Evolutionary conservation across 2,113 vertebrate species (phyloP), one percentile per base, ranked within the genome.

Genomic region (Alaudala cheleensis): DNA sequence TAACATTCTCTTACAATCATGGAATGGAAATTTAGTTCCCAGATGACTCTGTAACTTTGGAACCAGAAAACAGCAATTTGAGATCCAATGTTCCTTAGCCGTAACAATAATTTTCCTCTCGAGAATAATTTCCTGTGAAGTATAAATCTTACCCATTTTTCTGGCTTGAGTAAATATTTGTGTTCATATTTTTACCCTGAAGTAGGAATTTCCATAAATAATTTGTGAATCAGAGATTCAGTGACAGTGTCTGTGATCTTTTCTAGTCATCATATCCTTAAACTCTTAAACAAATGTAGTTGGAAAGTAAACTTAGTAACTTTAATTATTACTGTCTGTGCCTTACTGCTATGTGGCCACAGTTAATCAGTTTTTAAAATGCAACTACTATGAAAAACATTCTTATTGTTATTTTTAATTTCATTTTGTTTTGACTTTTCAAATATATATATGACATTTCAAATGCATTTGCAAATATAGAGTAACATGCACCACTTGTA

Each of bases 11-110:
- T 87, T 87, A n/a, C 20, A 90, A 69, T 76, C 58, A 88, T 3
- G 3, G 53, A 91, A 88, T 82, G 79, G 71, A 96, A 95, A 96
- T 65, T 73, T 31, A 33, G 9, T 61, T 97, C 87, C 67, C 91
- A 94, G 82, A 93, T 64, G 71, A 54, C 50, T 87, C 49, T 58
- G 24, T 34, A 60, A 50, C 10, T 91, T 88, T 95, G 74, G 70
- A 92, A 95, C 7, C 11, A 94, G 65, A 69, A 84, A 91, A 65
- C 9, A 69, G 76, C 3, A 81, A 69, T 81, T 73, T 88, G 58
- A 93, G 58, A 93, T 54, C 7, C 0, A 12, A 20, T 66, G 23
- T 62, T 88, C 47, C 87, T 56, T 44, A 87, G 10, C 34, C 54
- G 73, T 72, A 51, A 79, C 45, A 85, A 54, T 21, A 58, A 54